These are phyloP conservation scores for Philotrypesis tridentata DNA, from an alignment of 1,140 invertebrate genomes.

Conservation along the genomic window DNA sequence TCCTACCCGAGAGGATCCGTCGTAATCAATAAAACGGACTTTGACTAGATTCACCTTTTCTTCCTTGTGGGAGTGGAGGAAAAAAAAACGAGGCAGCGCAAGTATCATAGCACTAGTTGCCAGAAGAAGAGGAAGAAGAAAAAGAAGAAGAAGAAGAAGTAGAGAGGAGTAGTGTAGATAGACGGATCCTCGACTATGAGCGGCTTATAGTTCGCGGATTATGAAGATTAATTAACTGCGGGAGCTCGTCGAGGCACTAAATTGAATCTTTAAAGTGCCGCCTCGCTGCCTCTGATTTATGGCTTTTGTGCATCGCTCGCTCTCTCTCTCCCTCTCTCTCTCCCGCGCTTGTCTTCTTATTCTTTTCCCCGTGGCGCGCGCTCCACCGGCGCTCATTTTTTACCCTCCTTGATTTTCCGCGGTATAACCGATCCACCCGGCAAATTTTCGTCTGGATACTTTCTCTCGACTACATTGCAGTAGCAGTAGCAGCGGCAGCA, in stretches of 20 bases:
- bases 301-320: slow-evolving; percentile 54
- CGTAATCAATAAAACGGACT: slow-evolving; percentile 16
- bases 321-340: too few species aligned
- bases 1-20: neutral
- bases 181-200: slow-evolving; percentile 37
- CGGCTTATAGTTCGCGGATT: slow-evolving; percentile 55
- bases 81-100: neutral
- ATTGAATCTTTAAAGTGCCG: slow-evolving; percentile 63
- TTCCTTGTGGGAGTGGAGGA: neutral
- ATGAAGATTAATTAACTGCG: slow-evolving; percentile 65
- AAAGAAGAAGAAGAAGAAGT: neutral
- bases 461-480: neutral
- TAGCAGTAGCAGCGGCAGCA: too few species aligned
- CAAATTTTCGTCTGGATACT: slow-evolving; percentile 15
- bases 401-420: neutral
- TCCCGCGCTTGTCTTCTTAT: slow-evolving; percentile 23
- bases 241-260: slow-evolving; percentile 60
- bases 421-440: neutral
- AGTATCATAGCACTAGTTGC: neutral
- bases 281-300: slow-evolving; percentile 56
- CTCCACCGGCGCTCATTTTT: slow-evolving; percentile 37
- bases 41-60: neutral
- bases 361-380: neutral
- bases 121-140: neutral
- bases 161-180: neutral